A percentile compares a stretch with the other conserved stretches of the same genome.
Evolutionary conservation across 2,113 vertebrate species (phyloP).

Genomic region (Nothocercus julius): DNA sequence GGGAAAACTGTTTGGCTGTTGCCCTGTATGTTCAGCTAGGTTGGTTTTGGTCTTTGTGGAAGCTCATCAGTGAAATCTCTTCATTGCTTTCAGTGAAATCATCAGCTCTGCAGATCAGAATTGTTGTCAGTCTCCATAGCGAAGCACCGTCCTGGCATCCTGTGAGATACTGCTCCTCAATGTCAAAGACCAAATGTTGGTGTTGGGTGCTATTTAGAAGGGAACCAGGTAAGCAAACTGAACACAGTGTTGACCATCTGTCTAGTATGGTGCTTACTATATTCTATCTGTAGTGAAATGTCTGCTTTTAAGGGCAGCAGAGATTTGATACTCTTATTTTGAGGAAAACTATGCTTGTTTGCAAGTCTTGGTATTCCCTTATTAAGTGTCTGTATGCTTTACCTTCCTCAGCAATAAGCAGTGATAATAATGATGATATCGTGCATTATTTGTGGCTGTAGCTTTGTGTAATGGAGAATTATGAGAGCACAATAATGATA

Average conservation of each 20-base stretch:
- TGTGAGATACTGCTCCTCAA: neutral
- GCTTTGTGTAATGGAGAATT: conserved; percentile 23
- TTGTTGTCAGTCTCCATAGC: neutral
- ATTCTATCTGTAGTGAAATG: neutral
- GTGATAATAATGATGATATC: neutral
- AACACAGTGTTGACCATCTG: neutral
- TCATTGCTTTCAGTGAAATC: neutral
- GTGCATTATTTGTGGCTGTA: neutral
- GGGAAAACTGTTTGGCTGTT: neutral
- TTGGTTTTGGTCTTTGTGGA: neutral
- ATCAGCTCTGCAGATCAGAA: neutral
- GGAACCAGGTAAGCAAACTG: neutral
- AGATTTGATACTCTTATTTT: neutral
- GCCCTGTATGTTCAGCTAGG: neutral
- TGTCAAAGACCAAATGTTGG: neutral
- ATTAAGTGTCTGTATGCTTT: neutral
- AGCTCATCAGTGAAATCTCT: neutral
- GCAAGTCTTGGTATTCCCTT: neutral
- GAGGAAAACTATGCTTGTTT: neutral
- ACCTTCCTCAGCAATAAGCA: neutral
- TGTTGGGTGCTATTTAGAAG: neutral
- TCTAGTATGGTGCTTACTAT: neutral
- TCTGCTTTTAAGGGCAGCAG: neutral
- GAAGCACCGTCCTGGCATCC: neutral
- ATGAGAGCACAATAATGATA: conserved; percentile 9